Evolutionary conservation across 2,888 invertebrate species (phyloP), one percentile per base, ranked within the genome.

Genomic region (Minunthozetes semirufus): DNA sequence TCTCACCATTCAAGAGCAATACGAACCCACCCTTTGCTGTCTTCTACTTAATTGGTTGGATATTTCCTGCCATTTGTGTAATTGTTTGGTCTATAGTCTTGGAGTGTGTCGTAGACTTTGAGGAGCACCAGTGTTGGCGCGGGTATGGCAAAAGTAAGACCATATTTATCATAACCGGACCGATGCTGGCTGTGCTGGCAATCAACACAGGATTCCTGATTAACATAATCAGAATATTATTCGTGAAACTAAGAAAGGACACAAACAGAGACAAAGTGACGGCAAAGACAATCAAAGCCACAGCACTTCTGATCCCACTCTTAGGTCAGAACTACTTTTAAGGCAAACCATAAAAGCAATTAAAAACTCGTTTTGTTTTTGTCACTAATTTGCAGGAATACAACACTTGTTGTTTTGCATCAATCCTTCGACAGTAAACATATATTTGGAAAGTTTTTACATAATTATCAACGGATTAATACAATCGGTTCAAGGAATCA

Each of bases 291-390:
- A 84, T 86, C 56, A 85, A 86, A 80, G 86, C 86, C 0, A 86
- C 86, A 0, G 81, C 84, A 0, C 82, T 87, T 19, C 81, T 87
- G 15, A 84, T 87, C 72, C 87, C 86, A 1, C 80, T 87, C 29
- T 81, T 87, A 38, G 86, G 87, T 19, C 81, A 73, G 59, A 72
- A 8, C 50, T 13, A 6, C 2, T 29, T n/a, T 72, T 19, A 17
- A 15, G 8, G 48, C n/a, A 25, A 53, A 53, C 17, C 53, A 13
- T 25, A 59, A 73, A 29, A 42, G 25, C 8, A 25, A 33, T 53
- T 48, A 19, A 27, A 53, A 22, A 25, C 19, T 33, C 2, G 1
- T 50, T 72, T 72, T 0, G n/a, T 9, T 70, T 8, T 13, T 50
- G 6, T 50, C 19, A 27, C 38, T 75, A 50, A n/a, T 73, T 6